Percentiles rank a stretch among this genome's conserved stretches.
Evolutionary conservation across 1,140 invertebrate genomes (phyloP).

Genomic region (Achatina immaculata): DNA sequence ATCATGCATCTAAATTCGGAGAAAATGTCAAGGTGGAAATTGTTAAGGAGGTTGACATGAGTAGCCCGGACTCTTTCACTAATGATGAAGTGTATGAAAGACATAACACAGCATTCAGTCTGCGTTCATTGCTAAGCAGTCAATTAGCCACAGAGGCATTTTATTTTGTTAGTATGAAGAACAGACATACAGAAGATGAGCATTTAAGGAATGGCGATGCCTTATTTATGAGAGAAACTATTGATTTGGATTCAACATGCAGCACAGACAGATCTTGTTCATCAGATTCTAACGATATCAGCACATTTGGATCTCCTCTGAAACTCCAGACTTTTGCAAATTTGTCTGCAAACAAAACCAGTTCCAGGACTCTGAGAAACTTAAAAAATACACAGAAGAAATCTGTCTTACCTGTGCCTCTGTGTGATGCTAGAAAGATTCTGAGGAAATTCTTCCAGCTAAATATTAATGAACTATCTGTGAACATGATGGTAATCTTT

Average conservation of each 20-base stretch:
- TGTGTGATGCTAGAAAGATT: background rate
- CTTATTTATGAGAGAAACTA: background rate
- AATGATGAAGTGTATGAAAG: background rate
- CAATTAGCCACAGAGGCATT: background rate
- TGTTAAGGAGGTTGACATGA: background rate
- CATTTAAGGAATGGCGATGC: background rate
- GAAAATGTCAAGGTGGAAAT: background rate
- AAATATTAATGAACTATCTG: background rate
- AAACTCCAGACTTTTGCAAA: conserved; percentile 17
- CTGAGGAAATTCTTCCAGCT: background rate
- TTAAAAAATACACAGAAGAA: background rate
- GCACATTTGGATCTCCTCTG: conserved; percentile 15
- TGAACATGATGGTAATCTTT: background rate
- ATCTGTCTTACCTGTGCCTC: background rate
- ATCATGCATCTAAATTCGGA: background rate
- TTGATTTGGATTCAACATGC: background rate
- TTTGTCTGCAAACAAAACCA: conserved; percentile 6
- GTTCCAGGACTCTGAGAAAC: background rate
- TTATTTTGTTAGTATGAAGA: background rate
- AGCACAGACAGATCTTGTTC: background rate
- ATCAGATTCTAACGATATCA: background rate
- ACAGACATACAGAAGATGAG: background rate
- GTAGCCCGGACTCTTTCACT: background rate
- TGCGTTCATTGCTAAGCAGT: background rate
- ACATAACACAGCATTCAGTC: background rate